Conservation (phyloP, 2,797 vertebrate genomes). For the Pampus argenteus region DNA sequence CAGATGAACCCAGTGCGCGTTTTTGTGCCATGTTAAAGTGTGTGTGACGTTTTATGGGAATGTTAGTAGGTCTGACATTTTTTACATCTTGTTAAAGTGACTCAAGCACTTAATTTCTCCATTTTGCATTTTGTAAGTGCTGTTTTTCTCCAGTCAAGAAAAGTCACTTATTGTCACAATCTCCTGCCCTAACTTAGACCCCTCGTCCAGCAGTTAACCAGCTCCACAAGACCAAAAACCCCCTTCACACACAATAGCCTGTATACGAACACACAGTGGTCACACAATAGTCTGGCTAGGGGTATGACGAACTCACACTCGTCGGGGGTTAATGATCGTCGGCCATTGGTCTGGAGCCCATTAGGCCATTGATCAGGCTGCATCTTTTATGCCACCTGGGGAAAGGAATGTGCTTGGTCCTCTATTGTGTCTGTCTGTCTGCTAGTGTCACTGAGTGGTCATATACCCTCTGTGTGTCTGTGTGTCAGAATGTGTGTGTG, state of each 20-base stretch:
- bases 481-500: slow-evolving; percentile 41
- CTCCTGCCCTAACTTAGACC: slow-evolving; percentile 36
- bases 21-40: too few relatives aligned
- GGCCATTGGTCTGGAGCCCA: slow-evolving; percentile 61
- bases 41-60: too few relatives aligned
- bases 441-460: slow-evolving; percentile 61
- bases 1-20: too few relatives aligned
- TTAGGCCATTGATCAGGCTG: slow-evolving; percentile 73
- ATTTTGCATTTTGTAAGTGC: background rate
- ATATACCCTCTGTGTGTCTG: slow-evolving; percentile 45
- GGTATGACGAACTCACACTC: slow-evolving; percentile 50
- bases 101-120: background rate
- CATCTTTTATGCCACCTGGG: slow-evolving; percentile 77
- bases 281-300: slow-evolving; percentile 66
- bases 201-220: slow-evolving; percentile 63
- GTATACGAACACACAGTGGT: slow-evolving; percentile 39
- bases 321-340: slow-evolving; percentile 74
- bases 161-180: slow-evolving; percentile 19
- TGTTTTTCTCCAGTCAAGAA: slow-evolving; percentile 18
- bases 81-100: background rate
- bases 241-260: slow-evolving; percentile 39
- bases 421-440: slow-evolving; percentile 70
- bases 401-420: slow-evolving; percentile 69
- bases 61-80: too few relatives aligned
- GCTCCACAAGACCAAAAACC: slow-evolving; percentile 44